These are phyloP conservation scores for Chrosomus eos DNA, from an alignment of 2,797 vertebrate species.

Conservation along the genomic window DNA sequence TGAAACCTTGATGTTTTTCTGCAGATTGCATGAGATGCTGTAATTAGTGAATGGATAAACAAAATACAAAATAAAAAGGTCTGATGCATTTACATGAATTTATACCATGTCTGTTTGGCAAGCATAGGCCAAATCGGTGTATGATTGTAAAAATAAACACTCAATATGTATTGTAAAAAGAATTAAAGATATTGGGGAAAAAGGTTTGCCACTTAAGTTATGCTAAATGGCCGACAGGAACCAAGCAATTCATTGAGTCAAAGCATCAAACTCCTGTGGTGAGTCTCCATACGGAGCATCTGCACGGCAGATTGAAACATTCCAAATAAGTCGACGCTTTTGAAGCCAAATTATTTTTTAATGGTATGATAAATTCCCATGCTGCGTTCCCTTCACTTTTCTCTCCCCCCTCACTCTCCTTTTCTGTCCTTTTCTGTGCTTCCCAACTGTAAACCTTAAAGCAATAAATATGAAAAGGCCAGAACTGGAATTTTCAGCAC, in stretches of 20 bases:
- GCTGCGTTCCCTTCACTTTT: slow-evolving; percentile 42
- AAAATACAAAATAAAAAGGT: neutral
- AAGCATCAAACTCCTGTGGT: slow-evolving; percentile 15
- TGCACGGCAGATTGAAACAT: slow-evolving; percentile 65
- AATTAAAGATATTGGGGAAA: neutral
- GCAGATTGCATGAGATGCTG: slow-evolving; percentile 8
- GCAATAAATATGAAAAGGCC: slow-evolving; percentile 78
- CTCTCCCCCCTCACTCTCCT: slow-evolving; percentile 52
- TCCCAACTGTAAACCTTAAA: slow-evolving; percentile 72
- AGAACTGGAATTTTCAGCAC: slow-evolving; percentile 80
- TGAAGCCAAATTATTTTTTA: slow-evolving; percentile 72
- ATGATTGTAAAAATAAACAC: neutral
- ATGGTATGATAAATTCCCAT: slow-evolving; percentile 71
- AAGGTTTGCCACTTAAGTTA: slow-evolving; percentile 11
- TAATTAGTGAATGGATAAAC: neutral
- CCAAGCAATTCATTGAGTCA: slow-evolving; percentile 31
- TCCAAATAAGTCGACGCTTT: slow-evolving; percentile 58
- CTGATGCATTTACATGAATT: neutral
- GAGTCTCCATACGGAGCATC: slow-evolving; percentile 54
- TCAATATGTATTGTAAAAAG: neutral
- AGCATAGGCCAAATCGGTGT: neutral
- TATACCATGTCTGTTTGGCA: neutral
- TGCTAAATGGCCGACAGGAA: slow-evolving; percentile 32
- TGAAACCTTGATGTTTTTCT: slow-evolving; percentile 8
- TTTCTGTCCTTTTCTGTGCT: slow-evolving; percentile 40